Conservation (phyloP, 2,113 vertebrate genomes). For the Barnardius zonarius region DNA sequence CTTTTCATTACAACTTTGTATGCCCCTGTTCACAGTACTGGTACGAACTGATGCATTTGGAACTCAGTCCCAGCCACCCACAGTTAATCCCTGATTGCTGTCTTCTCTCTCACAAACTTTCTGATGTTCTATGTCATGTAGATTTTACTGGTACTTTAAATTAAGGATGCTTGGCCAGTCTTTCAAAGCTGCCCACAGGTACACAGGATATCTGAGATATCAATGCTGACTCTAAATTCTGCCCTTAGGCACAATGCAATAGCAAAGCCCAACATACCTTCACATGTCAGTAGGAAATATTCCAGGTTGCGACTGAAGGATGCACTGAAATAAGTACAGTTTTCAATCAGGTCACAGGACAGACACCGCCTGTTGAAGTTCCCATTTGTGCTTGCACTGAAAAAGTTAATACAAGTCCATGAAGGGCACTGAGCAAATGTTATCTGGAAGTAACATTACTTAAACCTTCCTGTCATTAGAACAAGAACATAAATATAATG, state of each 20-base stretch:
- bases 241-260: neutral
- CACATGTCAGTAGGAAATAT: slow-evolving; percentile 88
- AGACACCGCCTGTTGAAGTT: slow-evolving; percentile 91
- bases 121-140: neutral
- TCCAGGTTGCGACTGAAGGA: slow-evolving; percentile 86
- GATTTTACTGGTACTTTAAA: neutral
- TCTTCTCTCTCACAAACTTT: neutral
- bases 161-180: neutral
- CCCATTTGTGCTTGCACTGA: slow-evolving; percentile 87
- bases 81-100: neutral
- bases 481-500: slow-evolving; percentile 34
- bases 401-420: slow-evolving; percentile 19
- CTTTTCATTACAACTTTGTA: neutral
- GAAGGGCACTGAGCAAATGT: neutral
- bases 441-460: neutral
- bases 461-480: neutral
- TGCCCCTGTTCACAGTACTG: neutral
- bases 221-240: neutral
- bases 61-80: neutral
- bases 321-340: slow-evolving; percentile 87
- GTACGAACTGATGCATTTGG: neutral
- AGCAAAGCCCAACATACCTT: slow-evolving; percentile 78
- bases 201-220: neutral
- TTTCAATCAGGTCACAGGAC: slow-evolving; percentile 85
- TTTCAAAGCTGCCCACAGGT: neutral